These are phyloP conservation scores for Theonella swinhoei DNA, from an alignment of 37 sponge, comb jelly and placozoan species.

Conservation along the genomic window DNA sequence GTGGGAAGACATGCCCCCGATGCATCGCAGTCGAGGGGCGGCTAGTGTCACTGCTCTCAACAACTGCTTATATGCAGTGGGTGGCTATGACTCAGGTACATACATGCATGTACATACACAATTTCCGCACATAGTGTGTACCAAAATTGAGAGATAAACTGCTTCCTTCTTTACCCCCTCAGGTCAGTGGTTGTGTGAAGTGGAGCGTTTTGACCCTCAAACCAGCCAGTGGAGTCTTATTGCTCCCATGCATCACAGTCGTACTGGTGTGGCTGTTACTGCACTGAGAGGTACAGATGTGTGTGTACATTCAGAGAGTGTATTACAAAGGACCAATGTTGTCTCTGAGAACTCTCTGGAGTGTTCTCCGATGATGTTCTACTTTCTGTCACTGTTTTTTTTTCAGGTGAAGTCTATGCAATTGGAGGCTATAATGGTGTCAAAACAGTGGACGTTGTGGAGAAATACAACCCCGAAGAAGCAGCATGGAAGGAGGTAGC, in stretches of 20 bases:
- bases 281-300: conserved; percentile 64
- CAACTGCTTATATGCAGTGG: conserved; percentile 86
- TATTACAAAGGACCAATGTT: neutral
- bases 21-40: conserved; percentile 86
- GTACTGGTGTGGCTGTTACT: conserved; percentile 94
- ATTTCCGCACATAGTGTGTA: neutral
- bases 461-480: conserved; percentile 84
- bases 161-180: neutral
- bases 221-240: conserved; percentile 83
- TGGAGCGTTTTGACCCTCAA: conserved; percentile 81
- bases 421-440: conserved; percentile 92
- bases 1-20: conserved; percentile 93
- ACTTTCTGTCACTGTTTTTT: neutral
- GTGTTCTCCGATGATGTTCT: neutral
- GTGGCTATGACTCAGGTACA: conserved; percentile 87
- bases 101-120: neutral
- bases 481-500: conserved; percentile 83
- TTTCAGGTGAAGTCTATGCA: conserved; percentile 84
- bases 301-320: neutral
- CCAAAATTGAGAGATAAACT: neutral
- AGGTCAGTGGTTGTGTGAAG: conserved; percentile 94
- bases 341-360: neutral
- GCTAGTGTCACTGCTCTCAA: conserved; percentile 86
- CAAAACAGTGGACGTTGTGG: conserved; percentile 89
- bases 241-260: conserved; percentile 80